Conservation (phyloP, 2,797 vertebrate genomes). For the Tapirus indicus region DNA sequence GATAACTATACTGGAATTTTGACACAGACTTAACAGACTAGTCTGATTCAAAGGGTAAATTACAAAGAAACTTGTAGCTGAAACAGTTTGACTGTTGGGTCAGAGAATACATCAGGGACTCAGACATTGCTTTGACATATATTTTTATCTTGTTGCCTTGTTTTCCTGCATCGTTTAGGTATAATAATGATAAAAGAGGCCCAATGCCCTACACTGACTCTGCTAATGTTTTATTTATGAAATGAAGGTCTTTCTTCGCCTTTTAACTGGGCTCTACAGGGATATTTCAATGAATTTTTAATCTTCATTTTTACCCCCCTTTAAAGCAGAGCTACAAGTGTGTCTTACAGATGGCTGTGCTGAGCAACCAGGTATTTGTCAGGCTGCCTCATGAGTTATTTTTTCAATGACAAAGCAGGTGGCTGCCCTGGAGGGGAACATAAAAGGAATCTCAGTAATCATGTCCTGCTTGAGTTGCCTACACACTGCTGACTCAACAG, state of each 20-base stretch:
- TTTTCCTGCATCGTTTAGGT: slow-evolving; percentile 66
- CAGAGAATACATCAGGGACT: slow-evolving; percentile 30
- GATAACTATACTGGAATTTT: not conserved
- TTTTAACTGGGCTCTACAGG: slow-evolving; percentile 66
- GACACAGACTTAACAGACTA: not conserved
- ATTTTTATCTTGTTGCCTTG: slow-evolving; percentile 63
- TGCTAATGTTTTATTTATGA: slow-evolving; percentile 77
- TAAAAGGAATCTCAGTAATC: slow-evolving; percentile 82
- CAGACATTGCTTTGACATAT: slow-evolving; percentile 58
- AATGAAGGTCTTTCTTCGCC: slow-evolving; percentile 54
- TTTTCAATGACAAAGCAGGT: slow-evolving; percentile 82
- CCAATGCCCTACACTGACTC: not conserved
- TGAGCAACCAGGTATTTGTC: slow-evolving; percentile 69
- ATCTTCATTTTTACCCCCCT: slow-evolving; percentile 59
- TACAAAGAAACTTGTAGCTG: slow-evolving; percentile 39
- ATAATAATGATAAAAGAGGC: slow-evolving; percentile 69
- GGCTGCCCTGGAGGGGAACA: slow-evolving; percentile 73
- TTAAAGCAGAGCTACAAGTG: slow-evolving; percentile 67
- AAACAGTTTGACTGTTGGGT: slow-evolving; percentile 52
- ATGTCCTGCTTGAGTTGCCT: slow-evolving; percentile 74
- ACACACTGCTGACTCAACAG: slow-evolving; percentile 82
- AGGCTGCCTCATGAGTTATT: slow-evolving; percentile 63
- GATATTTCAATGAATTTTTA: slow-evolving; percentile 80
- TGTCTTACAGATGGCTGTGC: slow-evolving; percentile 55
- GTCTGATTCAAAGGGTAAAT: slow-evolving; percentile 50